Base-by-base conservation (phyloP, 2,888 invertebrate species). In the Cryptus viduatorius region DNA sequence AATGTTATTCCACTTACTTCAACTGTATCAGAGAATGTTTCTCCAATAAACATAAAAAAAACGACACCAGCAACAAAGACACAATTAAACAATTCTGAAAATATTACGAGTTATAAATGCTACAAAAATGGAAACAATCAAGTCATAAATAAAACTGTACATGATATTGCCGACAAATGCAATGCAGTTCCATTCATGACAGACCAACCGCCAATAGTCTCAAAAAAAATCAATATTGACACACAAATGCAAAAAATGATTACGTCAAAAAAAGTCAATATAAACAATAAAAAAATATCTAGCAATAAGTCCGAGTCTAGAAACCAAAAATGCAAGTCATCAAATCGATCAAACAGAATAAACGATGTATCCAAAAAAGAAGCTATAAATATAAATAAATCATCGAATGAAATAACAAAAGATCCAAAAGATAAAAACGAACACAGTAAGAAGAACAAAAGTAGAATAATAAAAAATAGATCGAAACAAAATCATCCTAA, bases 181-280 rank as follows among this genome's bases (percentile, higher is more conserved):
- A 50, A 50, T 16, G 1, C 50, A 50, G n/a, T 50, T 4, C n/a
- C 50, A 50, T 50, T 5, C n/a, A 50, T 50, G 50, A 50, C 50
- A 50, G 50, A 50, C n/a, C n/a, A 16, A n/a, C 50, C 50, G n/a
- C 50, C n/a, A 50, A n/a, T 50, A 50, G n/a, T 16, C 16, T 50
- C 16, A 16, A 50, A 4, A 16, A 16, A 4, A 50, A n/a, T 16
- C 5, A 50, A 50, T 16, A 50, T 7, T n/a, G 50, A 50, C n/a
- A 50, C 2, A 7, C 50, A 50, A 50, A 4, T 50, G 16, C 7
- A n/a, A 50, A 50, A 50, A 50, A 50, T 16, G n/a, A 50, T 16
- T 50, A 4, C 16, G 16, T 16, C n/a, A 16, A 50, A 50, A 50
- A 50, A 50, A 50, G n/a, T 16, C 4, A 50, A 50, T 50, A 50